Base-by-base conservation (phyloP, 2,888 invertebrate genomes). In the Campopleginae sp. region DNA sequence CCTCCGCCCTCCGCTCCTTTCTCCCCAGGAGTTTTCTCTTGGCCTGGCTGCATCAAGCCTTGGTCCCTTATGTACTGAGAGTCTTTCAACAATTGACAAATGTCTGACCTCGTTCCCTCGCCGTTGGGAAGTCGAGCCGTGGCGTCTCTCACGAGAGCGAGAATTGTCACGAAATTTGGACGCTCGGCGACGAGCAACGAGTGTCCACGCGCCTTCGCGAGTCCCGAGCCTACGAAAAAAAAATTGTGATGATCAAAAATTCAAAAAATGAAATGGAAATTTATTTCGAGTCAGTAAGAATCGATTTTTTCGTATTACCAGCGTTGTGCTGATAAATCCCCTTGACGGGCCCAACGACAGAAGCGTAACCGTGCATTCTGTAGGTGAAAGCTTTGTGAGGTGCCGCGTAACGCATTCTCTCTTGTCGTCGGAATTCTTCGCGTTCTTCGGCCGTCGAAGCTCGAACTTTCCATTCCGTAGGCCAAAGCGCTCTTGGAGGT, bases 361-460 rank as follows among this genome's bases (percentile, higher is more conserved):
- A 96, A 88, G 97, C 97, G 91, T 97, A 98, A 88, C 97, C 98
- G 92, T 98, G 97, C 95, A 98, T 96, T 19, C 96, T 95, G 91
- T 98, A 98, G 0, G 98, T 98, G 91, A 98, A 99, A 0, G 98
- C 97, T 91, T 97, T 97, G 88, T 98, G 98, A 0, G 99, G 98
- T 86, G 97, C 96, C 68, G 97, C 96, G 92, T 98, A 99, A 70
- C 99, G 95, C 88, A 95, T 94, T 19, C 96, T 95, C 93, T 99
- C 99, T 94, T 98, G 97, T 23, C 96, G 94, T 68, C 97, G 95
- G 89, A 98, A 98, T 75, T 96, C 96, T 31, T 95, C 95, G 66
- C 97, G 95, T 93, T 99, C 98, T 0, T 97, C 96, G 0, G 94
- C 93, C 0, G 97, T 96, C 0, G 98, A 97, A 44, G 97, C 95